phyloP scores from a whole-genome alignment of 2,797 vertebrate species.

The Setipinna tenuifilis region DNA sequence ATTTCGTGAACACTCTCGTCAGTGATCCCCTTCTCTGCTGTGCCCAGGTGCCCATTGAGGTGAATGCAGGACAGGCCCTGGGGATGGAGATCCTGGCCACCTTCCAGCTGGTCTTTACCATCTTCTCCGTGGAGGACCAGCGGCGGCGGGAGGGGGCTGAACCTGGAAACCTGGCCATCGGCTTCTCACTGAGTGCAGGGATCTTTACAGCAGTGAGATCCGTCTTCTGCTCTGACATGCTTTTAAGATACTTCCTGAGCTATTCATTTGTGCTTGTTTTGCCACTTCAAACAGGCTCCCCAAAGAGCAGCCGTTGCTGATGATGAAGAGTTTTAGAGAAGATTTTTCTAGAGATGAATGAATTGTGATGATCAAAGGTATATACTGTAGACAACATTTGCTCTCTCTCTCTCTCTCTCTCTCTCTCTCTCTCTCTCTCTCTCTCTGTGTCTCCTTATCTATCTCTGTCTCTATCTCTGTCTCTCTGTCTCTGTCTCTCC shows the following conservation, averaged over 20 bases:
- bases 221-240: not conserved
- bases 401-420: not conserved
- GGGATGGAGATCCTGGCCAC: slow-evolving; percentile 81
- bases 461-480: not conserved
- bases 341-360: not conserved
- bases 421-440: not conserved
- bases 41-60: slow-evolving; percentile 71
- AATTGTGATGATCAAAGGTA: not conserved
- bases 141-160: slow-evolving; percentile 65
- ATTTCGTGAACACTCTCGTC: not conserved
- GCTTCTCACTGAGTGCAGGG: slow-evolving; percentile 78
- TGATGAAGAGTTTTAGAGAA: not conserved
- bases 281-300: not conserved
- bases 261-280: slow-evolving; percentile 9
- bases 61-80: slow-evolving; percentile 78
- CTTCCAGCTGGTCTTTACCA: slow-evolving; percentile 82
- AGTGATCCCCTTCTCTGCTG: not conserved
- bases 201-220: slow-evolving; percentile 76
- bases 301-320: not conserved
- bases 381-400: not conserved
- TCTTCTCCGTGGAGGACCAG: slow-evolving; percentile 77
- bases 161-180: slow-evolving; percentile 79
- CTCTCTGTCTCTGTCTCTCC: not conserved
- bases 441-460: not conserved
- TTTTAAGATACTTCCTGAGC: not conserved